Base-by-base conservation (phyloP, 1,140 invertebrate genomes). In the Pseudoatta argentina region DNA sequence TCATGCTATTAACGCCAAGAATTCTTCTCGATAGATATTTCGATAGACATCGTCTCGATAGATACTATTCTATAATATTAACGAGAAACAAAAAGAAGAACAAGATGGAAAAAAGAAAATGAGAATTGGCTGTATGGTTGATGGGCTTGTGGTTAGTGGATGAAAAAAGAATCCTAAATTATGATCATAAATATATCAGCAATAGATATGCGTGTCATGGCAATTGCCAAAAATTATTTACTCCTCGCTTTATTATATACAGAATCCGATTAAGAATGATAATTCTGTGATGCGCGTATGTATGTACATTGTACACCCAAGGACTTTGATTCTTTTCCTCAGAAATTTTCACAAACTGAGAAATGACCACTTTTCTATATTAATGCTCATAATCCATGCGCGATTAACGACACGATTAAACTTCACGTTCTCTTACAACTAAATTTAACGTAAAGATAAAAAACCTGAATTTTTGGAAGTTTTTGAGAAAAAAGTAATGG, bases 81-180 rank as follows among this genome's bases (percentile, higher is more conserved):
- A 12, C 59, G 51, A 18, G 24, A 72, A 72, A 8, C 24, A 57
- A 67, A 21, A 24, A 34, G 14, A 24, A 5, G 7, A 8, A 48
- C 18, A n/a, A 82, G 16, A 8, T 34, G 5, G 16, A 34, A 72
- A 53, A 83, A 12, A 7, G 24, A 81, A 30, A 18, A 12, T 57
- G 24, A 81, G 1, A 27, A n/a, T 55, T 16, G 30, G 21, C 34
- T 30, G 3, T 63, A 10, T 24, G 39, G 30, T 3, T 51, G 34
- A 44, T 73, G 86, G 39, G 30, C 6, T 34, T 51, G 57, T 78
- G 81, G 55, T 27, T 53, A 71, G 18, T 75, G 27, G 53, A 64
- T 69, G 27, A 86, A 78, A 72, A 75, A 85, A 89, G 69, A 59
- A 78, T 83, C 63, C 59, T 87, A 88, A 88, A 88, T 88, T 78